A percentile compares a stretch with the other conserved stretches of the same genome.
phyloP scores from a whole-genome alignment of 1,140 invertebrate genomes.

The Oncopodura yosiiana region DNA sequence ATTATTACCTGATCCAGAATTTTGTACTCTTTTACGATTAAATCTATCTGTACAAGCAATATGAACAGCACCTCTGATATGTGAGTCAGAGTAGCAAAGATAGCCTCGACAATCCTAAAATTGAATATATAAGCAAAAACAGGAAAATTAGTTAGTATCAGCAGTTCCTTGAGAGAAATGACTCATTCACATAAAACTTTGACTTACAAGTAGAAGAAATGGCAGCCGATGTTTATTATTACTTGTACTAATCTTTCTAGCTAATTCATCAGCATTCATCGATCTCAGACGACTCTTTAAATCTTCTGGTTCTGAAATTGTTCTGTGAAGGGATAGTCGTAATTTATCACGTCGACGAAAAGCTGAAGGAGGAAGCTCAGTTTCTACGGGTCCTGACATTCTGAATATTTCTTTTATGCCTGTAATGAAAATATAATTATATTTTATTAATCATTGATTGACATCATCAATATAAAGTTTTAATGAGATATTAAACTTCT shows the following conservation, averaged over 20 bases:
- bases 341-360: slow-evolving; percentile 29
- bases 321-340: slow-evolving; percentile 25
- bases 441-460: too few species aligned
- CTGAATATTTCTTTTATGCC: too few species aligned
- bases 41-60: slow-evolving; percentile 65
- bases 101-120: slow-evolving; percentile 65
- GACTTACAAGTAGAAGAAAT: slow-evolving; percentile 32
- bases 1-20: slow-evolving; percentile 30
- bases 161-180: too few species aligned
- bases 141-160: too few species aligned
- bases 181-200: too few species aligned
- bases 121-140: slow-evolving; percentile 54
- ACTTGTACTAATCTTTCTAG: slow-evolving; percentile 18
- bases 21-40: slow-evolving; percentile 56
- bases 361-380: slow-evolving; percentile 30
- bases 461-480: too few species aligned
- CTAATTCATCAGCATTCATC: slow-evolving; percentile 25
- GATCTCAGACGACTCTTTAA: slow-evolving; percentile 27
- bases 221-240: slow-evolving; percentile 7
- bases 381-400: slow-evolving; percentile 35
- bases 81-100: slow-evolving; percentile 58
- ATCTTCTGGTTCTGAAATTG: slow-evolving; percentile 17
- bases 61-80: slow-evolving; percentile 62
- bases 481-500: too few species aligned
- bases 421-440: too few species aligned